Evolutionary conservation across 1,140 invertebrate genomes (phyloP).

Genomic region (Scaptomyza hsui): DNA sequence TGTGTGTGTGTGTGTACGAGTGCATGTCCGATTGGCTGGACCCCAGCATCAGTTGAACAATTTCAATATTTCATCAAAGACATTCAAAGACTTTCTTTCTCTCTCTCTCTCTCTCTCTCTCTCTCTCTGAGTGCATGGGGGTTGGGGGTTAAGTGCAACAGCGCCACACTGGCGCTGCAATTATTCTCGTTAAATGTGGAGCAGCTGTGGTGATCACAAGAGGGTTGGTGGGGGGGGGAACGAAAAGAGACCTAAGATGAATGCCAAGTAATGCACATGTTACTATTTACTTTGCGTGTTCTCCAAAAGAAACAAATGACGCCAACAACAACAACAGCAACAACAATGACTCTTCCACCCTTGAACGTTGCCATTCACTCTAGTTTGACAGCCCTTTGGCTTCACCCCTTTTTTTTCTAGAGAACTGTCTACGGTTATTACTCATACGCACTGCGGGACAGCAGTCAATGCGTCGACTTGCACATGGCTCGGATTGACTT

Average conservation of each 20-base stretch:
- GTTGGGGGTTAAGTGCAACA: constrained; percentile 69
- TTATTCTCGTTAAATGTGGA: constrained; percentile 80
- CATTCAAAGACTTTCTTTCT: constrained; percentile 62
- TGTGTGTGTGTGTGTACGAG: constrained; percentile 39
- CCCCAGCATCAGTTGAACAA: constrained; percentile 67
- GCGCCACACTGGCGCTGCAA: constrained; percentile 78
- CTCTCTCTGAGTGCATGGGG: neutral
- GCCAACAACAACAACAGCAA: neutral
- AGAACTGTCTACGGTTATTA: constrained; percentile 60
- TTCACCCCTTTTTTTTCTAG: constrained; percentile 4
- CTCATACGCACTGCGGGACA: constrained; percentile 72
- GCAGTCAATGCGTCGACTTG: constrained; percentile 58
- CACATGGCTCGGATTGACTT: constrained; percentile 45
- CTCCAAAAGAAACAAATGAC: constrained; percentile 62
- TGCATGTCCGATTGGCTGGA: constrained; percentile 49
- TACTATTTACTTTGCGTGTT: constrained; percentile 79
- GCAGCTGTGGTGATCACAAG: constrained; percentile 27
- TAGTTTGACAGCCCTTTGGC: constrained; percentile 50
- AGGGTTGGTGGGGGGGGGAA: neutral
- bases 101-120: constrained; percentile 3
- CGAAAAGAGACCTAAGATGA: constrained; percentile 46
- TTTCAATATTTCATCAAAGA: constrained; percentile 82
- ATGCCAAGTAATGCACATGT: constrained; percentile 81
- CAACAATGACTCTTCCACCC: constrained; percentile 6
- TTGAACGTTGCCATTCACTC: constrained; percentile 47